Conservation (phyloP, 2,797 vertebrate genomes). For the Vespertilio murinus region DNA sequence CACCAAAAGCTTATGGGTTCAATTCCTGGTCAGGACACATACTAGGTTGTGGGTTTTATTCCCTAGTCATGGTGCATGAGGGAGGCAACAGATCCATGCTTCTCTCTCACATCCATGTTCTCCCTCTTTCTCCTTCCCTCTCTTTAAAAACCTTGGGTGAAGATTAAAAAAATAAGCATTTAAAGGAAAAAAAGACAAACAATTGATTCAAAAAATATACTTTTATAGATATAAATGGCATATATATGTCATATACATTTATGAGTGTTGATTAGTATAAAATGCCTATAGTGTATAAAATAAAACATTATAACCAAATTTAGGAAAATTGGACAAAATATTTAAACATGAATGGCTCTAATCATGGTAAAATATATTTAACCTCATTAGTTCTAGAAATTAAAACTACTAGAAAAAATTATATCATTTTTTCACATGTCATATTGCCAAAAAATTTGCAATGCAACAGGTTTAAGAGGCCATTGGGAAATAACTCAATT, state of each 20-base stretch:
- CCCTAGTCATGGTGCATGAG: neutral
- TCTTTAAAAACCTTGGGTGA: neutral
- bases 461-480: neutral
- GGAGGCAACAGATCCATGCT: neutral
- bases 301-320: neutral
- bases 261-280: neutral
- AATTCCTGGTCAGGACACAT: neutral
- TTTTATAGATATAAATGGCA: neutral
- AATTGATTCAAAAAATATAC: neutral
- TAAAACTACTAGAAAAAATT: constrained; percentile 16
- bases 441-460: neutral
- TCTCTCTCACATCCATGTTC: neutral
- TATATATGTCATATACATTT: neutral
- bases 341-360: neutral
- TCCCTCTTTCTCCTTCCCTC: neutral
- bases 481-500: constrained; percentile 1
- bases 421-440: neutral
- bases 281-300: neutral
- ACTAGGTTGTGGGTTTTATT: neutral
- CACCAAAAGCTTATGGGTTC: neutral
- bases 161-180: neutral
- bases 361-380: neutral
- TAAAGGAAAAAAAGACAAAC: neutral
- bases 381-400: neutral
- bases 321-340: neutral